phyloP scores from a whole-genome alignment of 2,888 invertebrate genomes.

The Aelia acuminata region DNA sequence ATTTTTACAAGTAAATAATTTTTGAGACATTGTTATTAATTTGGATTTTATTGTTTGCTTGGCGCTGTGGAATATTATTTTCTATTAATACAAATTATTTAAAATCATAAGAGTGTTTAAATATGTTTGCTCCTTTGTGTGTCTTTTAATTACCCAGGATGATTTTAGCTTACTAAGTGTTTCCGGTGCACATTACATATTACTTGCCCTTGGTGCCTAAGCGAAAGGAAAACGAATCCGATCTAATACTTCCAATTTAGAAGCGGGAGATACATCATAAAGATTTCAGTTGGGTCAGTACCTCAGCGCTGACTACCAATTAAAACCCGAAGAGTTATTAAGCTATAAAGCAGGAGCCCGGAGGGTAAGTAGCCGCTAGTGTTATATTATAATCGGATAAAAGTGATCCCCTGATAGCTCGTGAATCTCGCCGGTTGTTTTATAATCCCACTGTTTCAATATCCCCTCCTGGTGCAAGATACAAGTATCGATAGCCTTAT shows the following conservation, averaged over 20 bases:
- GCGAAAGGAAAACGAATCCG: neutral
- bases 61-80: no score
- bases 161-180: no score
- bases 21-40: no score
- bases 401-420: neutral
- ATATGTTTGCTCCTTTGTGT: no score
- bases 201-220: neutral
- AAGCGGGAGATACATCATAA: neutral
- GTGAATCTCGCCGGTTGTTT: constrained; percentile 3
- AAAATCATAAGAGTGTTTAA: no score
- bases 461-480: neutral
- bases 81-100: no score
- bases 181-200: neutral
- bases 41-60: no score
- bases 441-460: neutral
- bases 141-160: no score
- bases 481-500: constrained; percentile 11
- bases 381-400: constrained; percentile 27
- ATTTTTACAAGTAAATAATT: no score
- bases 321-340: constrained; percentile 34
- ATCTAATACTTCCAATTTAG: neutral
- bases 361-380: neutral
- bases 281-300: neutral
- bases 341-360: neutral
- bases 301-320: neutral